Evolutionary conservation across 1,140 invertebrate genomes (phyloP), one percentile per base, ranked within the genome.

Genomic region (Drosophila repleta): DNA sequence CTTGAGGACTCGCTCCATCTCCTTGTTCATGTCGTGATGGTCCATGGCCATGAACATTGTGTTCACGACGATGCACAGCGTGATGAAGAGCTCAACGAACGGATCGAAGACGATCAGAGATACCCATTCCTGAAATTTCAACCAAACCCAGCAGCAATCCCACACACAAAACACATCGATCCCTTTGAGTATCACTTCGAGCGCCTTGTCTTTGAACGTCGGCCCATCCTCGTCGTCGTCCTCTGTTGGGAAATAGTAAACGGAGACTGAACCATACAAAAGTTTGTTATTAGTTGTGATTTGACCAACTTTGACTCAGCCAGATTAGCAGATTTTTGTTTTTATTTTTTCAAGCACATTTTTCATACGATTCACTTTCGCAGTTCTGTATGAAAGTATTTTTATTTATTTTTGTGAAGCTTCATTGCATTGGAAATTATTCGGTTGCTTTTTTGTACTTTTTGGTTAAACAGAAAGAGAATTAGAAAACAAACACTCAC

Each of bases 41-140:
- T 99, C 98, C 91, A 99, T 93, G 10, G 98, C 98, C 98, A 99
- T 99, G 93, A 99, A 99, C 61, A 98, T 93, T 1, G 98, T 99
- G 91, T 99, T 99, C 73, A 99, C 96, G 55, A 99, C 96, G 93
- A 99, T 99, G 93, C 98, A 99, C 41, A 99, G 94, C 6, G 98
- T 99, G 91, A 99, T 99, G 93, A 99, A 99, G 68, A 99, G 93
- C 92, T 99, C 98, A 72, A 99, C 97, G 91, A 99, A 99, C 5
- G 98, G 97, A 94, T 99, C 98, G 92, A 99, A 98, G 57, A 99
- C 98, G 78, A 99, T 93, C 13, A 98, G 93, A 2, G 96, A 94
- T n/a, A 99, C 94, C 92, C 96, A 95, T 92, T 97, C 96, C 93
- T 98, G 97, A 90, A 99, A 95, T 91, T 95, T 96, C 66, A 98